phyloP scores from a whole-genome alignment of 2,888 invertebrate genomes.

The Autographa gamma region DNA sequence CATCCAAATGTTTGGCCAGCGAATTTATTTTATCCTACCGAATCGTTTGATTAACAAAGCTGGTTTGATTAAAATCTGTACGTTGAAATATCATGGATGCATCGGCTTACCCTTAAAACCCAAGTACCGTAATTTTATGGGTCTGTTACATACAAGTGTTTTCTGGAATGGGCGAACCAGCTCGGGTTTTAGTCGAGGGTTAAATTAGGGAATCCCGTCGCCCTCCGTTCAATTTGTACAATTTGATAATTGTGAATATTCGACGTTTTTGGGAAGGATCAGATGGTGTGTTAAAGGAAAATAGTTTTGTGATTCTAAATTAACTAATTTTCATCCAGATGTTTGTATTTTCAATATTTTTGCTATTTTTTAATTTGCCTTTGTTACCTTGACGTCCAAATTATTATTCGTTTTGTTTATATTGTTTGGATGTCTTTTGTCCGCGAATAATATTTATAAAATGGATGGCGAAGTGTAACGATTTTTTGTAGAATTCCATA shows the following conservation, averaged over 20 bases:
- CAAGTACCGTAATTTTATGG: constrained; percentile 2
- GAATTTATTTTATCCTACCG: constrained; percentile 31
- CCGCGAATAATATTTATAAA: too few relatives aligned
- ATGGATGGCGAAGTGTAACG: too few relatives aligned
- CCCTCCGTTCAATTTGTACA: constrained; percentile 23
- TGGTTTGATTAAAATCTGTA: constrained; percentile 32
- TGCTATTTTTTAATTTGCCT: not conserved
- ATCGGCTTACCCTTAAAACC: constrained; percentile 3
- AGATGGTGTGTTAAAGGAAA: not conserved
- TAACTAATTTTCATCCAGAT: not conserved
- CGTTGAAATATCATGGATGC: constrained; percentile 21
- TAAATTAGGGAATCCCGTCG: constrained; percentile 19
- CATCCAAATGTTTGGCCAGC: not conserved
- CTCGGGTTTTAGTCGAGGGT: constrained; percentile 15
- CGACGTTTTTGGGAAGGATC: constrained; percentile 2
- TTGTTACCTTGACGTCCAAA: not conserved
- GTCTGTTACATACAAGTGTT: constrained; percentile 13
- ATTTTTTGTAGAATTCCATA: too few relatives aligned
- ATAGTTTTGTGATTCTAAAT: constrained; percentile 3
- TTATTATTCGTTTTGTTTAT: too few relatives aligned
- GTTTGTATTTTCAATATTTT: not conserved
- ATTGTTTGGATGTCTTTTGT: too few relatives aligned
- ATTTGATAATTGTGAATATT: constrained; percentile 18
- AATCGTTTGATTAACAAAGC: constrained; percentile 38
- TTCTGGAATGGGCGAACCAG: constrained; percentile 14